These are phyloP conservation scores for Poecilia picta DNA, from an alignment of 2,797 vertebrate species.

Conservation along the genomic window DNA sequence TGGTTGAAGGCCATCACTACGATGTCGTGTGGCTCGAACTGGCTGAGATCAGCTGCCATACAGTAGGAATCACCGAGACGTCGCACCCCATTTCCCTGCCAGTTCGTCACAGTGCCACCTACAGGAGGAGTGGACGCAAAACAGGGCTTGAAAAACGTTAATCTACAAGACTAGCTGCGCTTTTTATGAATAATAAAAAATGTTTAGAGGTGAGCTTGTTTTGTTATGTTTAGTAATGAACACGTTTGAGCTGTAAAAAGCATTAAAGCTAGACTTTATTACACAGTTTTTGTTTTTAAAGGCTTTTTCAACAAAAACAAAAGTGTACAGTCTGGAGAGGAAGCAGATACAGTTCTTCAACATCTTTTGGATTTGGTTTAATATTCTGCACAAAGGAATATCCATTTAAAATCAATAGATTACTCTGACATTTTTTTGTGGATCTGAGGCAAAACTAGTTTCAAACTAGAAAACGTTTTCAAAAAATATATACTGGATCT, in stretches of 20 bases:
- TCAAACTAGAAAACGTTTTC: not conserved
- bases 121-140: slow-evolving; percentile 39
- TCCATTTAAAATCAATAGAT: not conserved
- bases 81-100: slow-evolving; percentile 70
- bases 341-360: not conserved
- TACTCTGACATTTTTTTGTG: not conserved
- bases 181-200: not conserved
- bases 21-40: slow-evolving; percentile 86
- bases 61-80: slow-evolving; percentile 81
- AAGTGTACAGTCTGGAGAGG: not conserved
- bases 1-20: slow-evolving; percentile 83
- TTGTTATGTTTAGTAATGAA: not conserved
- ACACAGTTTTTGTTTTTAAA: not conserved
- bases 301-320: not conserved
- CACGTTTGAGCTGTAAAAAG: not conserved
- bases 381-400: not conserved
- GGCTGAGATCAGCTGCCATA: slow-evolving; percentile 84
- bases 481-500: not conserved
- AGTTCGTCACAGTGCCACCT: slow-evolving; percentile 54
- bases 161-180: not conserved
- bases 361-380: not conserved
- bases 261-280: not conserved
- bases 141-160: slow-evolving; percentile 5
- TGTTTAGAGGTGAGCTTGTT: not conserved
- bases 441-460: not conserved